phyloP scores from a whole-genome alignment of 2,888 invertebrate genomes.

The Sepiola atlantica region DNA sequence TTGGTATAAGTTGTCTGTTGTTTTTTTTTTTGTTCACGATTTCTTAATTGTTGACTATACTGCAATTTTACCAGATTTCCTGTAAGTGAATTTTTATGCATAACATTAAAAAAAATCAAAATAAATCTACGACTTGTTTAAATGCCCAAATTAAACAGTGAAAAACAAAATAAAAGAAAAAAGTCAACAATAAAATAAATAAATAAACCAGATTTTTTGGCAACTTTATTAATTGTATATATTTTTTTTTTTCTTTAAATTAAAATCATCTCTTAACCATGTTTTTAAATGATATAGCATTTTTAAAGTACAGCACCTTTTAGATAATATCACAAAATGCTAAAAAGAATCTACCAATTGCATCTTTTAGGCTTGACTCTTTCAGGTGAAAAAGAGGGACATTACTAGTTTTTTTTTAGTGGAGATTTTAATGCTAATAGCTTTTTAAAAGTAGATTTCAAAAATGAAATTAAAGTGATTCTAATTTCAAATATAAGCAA shows the following conservation, averaged over 20 bases:
- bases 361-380: neutral
- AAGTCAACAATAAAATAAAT: neutral
- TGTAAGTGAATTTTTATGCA: neutral
- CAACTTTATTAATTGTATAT: neutral
- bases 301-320: neutral
- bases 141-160: neutral
- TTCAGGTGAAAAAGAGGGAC: neutral
- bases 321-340: neutral
- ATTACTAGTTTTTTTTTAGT: neutral
- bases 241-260: neutral
- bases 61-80: neutral
- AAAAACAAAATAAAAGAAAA: neutral
- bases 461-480: neutral
- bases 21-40: no score
- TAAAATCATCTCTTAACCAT: neutral
- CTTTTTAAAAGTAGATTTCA: neutral
- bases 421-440: neutral
- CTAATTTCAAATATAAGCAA: neutral
- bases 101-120: neutral
- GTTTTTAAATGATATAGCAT: neutral
- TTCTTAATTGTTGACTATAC: no score
- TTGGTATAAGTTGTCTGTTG: no score
- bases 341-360: neutral
- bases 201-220: neutral
- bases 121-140: neutral